Base-by-base conservation (phyloP, 2,888 invertebrate genomes). In the Brenthis hecate region DNA sequence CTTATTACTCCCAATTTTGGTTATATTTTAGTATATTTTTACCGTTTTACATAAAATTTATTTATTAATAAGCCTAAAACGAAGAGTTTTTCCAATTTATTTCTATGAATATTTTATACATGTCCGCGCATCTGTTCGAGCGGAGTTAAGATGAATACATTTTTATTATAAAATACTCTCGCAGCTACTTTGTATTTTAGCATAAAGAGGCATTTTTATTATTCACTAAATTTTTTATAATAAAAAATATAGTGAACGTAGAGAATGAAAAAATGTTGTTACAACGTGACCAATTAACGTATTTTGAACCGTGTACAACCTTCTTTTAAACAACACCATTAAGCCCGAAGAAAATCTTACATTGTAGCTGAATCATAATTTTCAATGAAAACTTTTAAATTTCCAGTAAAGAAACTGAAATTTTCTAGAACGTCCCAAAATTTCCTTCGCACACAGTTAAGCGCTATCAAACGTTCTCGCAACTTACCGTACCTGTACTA, bases 41-140 rank as follows among this genome's bases (percentile, higher is more conserved):
- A 16, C 32, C 57, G 48, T 61, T 67, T 69, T 67, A 53, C 53
- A 23, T 51, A 51, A 51, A 57, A 72, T 14, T 73, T 72, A 75
- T 71, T 75, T 75, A 73, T 72, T 73, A 73, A 73, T 73, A 72
- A 72, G 72, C 58, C 69, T 68, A 73, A 74, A 72, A 65, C 65
- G 56, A 72, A 64, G 61, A 62, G 71, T 74, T 73, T 74, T 70
- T 69, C 71, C 72, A 73, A 75, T 75, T 69, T 68, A 72, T 72
- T 70, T 69, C 71, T 57, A 73, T 75, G 75, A 75, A 75, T 76
- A 75, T 74, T 76, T 76, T 73, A 76, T 72, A 67, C 70, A 69
- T 72, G 74, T 73, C 72, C 73, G 70, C 63, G 69, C 71, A 73
- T 72, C 71, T 75, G 71, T 72, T 72, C 71, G 72, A 69, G 54